Evolutionary conservation across 2,797 vertebrate species (phyloP).

Genomic region (Prunella strophiata): DNA sequence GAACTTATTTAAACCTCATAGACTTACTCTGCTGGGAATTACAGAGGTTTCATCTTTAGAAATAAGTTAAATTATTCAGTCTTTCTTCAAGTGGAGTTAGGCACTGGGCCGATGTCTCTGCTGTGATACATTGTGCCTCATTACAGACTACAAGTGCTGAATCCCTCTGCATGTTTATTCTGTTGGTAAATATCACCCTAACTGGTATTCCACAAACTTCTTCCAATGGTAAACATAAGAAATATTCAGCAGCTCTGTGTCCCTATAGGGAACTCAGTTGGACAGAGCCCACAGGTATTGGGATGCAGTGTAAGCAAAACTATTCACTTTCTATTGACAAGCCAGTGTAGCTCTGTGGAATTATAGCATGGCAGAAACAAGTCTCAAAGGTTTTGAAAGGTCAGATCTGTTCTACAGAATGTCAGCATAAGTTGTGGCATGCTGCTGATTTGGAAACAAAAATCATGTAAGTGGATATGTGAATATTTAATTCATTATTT

Average conservation of each 20-base stretch:
- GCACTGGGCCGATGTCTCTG: background rate
- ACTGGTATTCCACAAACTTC: background rate
- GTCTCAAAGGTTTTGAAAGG: background rate
- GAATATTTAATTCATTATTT: background rate
- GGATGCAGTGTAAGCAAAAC: background rate
- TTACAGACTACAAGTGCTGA: background rate
- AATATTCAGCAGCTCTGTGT: background rate
- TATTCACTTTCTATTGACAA: background rate
- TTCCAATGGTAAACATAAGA: background rate
- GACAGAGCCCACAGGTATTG: background rate
- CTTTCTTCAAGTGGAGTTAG: background rate
- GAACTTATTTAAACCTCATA: background rate
- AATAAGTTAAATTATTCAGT: background rate
- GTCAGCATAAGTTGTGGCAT: background rate
- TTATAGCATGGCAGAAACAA: background rate
- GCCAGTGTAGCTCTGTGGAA: accelerated
- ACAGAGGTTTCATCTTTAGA: background rate
- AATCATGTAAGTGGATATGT: background rate
- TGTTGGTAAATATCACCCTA: background rate
- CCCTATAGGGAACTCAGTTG: background rate
- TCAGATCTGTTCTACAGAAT: background rate
- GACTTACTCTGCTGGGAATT: background rate
- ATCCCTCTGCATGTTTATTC: background rate
- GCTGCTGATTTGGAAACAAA: background rate
- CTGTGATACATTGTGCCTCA: background rate